These are phyloP conservation scores for Cydia pomonella DNA, from an alignment of 1,140 invertebrate species.

Conservation along the genomic window DNA sequence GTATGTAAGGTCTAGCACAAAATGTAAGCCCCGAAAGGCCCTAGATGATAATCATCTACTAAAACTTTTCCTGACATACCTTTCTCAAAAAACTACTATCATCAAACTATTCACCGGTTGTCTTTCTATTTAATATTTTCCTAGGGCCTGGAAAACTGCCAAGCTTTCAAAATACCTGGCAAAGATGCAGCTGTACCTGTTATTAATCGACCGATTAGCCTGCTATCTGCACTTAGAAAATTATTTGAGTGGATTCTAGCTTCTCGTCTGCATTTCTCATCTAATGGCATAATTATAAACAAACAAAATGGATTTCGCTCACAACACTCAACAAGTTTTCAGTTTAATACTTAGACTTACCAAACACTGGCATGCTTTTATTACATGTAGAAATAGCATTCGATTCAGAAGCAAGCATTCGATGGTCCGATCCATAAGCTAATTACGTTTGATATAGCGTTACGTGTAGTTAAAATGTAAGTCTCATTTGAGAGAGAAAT, in stretches of 20 bases:
- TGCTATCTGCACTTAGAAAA: neutral
- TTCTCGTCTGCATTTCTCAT: neutral
- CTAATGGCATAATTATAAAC: neutral
- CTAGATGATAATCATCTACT: neutral
- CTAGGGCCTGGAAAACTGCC: slow-evolving; percentile 8
- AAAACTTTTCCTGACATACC: neutral
- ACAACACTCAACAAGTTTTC: neutral
- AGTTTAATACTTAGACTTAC: neutral
- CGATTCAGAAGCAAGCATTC: neutral
- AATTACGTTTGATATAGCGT: neutral
- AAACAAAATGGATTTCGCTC: neutral
- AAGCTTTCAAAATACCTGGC: neutral
- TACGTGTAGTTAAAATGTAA: neutral
- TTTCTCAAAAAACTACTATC: neutral
- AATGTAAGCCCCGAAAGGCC: neutral
- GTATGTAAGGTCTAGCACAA: neutral
- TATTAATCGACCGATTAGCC: slow-evolving; percentile 1
- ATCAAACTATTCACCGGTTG: slow-evolving; percentile 9
- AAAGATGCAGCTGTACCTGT: neutral
- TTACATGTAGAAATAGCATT: neutral
- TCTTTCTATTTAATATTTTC: neutral
- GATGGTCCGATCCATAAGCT: neutral
- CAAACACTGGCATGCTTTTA: neutral
- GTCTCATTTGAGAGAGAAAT: neutral
- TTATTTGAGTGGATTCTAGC: neutral